A percentile compares a stretch with the other conserved stretches of the same genome.
Conservation (phyloP, 1,140 invertebrate species). For the Aricia agestis region DNA sequence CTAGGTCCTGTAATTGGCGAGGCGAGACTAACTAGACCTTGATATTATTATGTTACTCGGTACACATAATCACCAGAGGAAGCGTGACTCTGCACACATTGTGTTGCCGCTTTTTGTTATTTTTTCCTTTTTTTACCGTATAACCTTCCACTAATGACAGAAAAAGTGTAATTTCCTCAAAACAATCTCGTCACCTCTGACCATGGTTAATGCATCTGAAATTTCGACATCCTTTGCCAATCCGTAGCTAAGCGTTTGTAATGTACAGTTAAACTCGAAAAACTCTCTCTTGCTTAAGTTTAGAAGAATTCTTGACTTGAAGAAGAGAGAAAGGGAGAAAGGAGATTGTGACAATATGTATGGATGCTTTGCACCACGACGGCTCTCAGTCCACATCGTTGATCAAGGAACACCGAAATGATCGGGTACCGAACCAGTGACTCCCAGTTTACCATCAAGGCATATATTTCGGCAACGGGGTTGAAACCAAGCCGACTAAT, state of each 20-base stretch:
- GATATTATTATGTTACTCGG: conserved; percentile 8
- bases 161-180: conserved; percentile 6
- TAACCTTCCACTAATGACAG: conserved; percentile 6
- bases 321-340: too few relatives aligned
- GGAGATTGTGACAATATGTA: too few relatives aligned
- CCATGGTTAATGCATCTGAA: neutral
- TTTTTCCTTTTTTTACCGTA: neutral
- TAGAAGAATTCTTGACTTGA: too few relatives aligned
- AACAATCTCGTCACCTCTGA: neutral
- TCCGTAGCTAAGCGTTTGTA: too few relatives aligned
- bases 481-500: too few relatives aligned
- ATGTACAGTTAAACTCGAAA: neutral
- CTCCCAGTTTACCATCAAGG: too few relatives aligned
- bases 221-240: neutral
- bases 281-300: neutral
- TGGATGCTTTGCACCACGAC: too few relatives aligned
- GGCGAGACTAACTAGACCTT: conserved; percentile 1
- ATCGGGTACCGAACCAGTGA: too few relatives aligned
- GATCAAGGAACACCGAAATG: too few relatives aligned
- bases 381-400: too few relatives aligned
- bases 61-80: neutral
- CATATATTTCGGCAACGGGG: too few relatives aligned
- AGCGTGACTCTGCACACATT: conserved; percentile 15
- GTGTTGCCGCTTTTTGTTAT: neutral
- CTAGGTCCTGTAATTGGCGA: neutral